These are phyloP conservation scores for Lordiphosa andalusiaca DNA, from an alignment of 2,888 invertebrate genomes.

Conservation along the genomic window DNA sequence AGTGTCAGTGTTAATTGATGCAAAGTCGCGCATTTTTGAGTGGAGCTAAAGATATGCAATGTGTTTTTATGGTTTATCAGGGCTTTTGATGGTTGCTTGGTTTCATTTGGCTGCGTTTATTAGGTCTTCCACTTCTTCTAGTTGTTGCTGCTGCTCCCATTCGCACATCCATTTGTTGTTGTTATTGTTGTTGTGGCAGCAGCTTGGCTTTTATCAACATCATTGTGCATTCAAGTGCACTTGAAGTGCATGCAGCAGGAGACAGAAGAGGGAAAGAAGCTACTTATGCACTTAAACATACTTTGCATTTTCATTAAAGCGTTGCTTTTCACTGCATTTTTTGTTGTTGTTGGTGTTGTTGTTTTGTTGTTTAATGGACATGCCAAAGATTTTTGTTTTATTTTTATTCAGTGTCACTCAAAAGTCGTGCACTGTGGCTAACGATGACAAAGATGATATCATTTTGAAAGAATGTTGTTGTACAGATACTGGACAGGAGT, in stretches of 20 bases:
- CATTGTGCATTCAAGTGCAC: slow-evolving; percentile 33
- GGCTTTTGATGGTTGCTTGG: slow-evolving; percentile 27
- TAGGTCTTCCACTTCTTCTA: slow-evolving; percentile 28
- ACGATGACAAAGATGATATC: slow-evolving; percentile 3
- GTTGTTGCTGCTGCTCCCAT: slow-evolving; percentile 13
- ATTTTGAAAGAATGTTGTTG: slow-evolving; percentile 1
- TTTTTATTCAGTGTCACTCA: slow-evolving; percentile 40
- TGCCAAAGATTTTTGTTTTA: slow-evolving; percentile 31
- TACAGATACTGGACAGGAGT: too few species aligned
- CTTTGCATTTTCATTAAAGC: slow-evolving; percentile 40
- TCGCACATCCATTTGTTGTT: slow-evolving; percentile 13
- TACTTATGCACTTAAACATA: slow-evolving; percentile 50
- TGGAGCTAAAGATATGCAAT: slow-evolving; percentile 29
- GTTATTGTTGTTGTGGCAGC: slow-evolving; percentile 8
- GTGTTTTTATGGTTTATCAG: slow-evolving; percentile 68
- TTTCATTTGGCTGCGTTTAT: slow-evolving; percentile 57
- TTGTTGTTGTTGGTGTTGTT: slow-evolving; percentile 2
- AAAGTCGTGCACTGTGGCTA: slow-evolving; percentile 35
- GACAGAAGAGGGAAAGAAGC: slow-evolving; percentile 4
- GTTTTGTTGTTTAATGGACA: slow-evolving; percentile 34
- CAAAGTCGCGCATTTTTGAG: slow-evolving; percentile 60
- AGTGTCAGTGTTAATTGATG: slow-evolving; percentile 70
- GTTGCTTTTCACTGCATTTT: slow-evolving; percentile 12
- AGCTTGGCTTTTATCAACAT: slow-evolving; percentile 40
- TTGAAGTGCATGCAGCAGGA: slow-evolving; percentile 24